Percentiles rank a stretch among this genome's conserved stretches.
Conservation (phyloP, 2,113 vertebrate genomes). For the Hiodon alosoides region DNA sequence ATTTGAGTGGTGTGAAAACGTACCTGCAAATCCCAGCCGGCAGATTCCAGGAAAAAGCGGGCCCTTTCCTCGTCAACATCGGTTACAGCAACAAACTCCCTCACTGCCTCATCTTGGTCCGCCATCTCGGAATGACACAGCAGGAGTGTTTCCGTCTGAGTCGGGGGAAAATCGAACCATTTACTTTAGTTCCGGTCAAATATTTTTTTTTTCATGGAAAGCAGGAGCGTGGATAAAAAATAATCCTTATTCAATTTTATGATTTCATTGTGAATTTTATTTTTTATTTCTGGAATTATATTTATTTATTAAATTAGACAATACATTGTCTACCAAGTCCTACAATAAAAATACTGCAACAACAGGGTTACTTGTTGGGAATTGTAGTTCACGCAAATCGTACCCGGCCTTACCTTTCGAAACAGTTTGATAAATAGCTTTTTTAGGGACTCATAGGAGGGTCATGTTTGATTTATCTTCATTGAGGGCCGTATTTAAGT, state of each 20-base stretch:
- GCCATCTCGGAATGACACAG: conserved; percentile 75
- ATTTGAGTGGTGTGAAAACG: neutral
- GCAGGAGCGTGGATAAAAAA: neutral
- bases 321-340: neutral
- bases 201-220: neutral
- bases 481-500: too few species aligned
- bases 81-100: conserved; percentile 89
- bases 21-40: conserved; percentile 91
- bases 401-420: too few species aligned
- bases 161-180: conserved; percentile 30
- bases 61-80: conserved; percentile 86
- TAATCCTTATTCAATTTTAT: too few species aligned
- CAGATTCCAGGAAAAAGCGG: conserved; percentile 88
- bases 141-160: conserved; percentile 42
- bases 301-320: neutral
- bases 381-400: neutral
- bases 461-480: too few species aligned
- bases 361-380: neutral
- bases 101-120: conserved; percentile 79
- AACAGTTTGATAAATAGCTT: neutral
- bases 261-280: neutral
- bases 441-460: too few species aligned
- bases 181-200: conserved; percentile 20
- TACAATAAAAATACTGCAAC: neutral
- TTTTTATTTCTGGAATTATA: neutral